phyloP scores from a whole-genome alignment of 1,140 invertebrate species.

The Triops cancriformis region DNA sequence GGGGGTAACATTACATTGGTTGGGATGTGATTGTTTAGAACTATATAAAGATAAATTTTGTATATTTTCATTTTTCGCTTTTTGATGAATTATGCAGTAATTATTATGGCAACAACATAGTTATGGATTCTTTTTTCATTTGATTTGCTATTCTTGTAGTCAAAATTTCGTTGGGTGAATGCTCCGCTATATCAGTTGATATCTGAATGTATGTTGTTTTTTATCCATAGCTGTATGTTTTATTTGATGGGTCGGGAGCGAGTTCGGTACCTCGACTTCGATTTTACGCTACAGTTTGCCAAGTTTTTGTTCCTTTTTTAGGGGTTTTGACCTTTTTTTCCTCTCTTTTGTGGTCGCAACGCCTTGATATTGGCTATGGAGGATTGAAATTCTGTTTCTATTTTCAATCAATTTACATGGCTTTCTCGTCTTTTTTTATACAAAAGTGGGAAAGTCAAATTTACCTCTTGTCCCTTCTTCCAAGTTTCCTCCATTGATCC shows the following conservation, averaged over 20 bases:
- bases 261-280: slow-evolving; percentile 1
- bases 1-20: too few species aligned
- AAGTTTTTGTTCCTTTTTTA: background rate
- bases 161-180: background rate
- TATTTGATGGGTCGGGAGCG: background rate
- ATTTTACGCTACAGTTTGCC: background rate
- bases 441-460: background rate
- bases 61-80: too few species aligned
- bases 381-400: background rate
- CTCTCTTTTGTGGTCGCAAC: background rate
- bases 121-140: background rate
- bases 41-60: too few species aligned
- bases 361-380: background rate
- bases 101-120: too few species aligned
- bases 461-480: background rate
- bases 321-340: background rate
- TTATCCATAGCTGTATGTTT: background rate
- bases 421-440: background rate
- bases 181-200: background rate
- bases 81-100: too few species aligned
- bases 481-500: background rate
- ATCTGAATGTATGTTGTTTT: background rate
- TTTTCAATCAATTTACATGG: background rate
- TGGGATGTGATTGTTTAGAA: too few species aligned
- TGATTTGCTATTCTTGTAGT: background rate